Evolutionary conservation across 2,113 vertebrate genomes (phyloP).

Genomic region (Bujurquina vittata): DNA sequence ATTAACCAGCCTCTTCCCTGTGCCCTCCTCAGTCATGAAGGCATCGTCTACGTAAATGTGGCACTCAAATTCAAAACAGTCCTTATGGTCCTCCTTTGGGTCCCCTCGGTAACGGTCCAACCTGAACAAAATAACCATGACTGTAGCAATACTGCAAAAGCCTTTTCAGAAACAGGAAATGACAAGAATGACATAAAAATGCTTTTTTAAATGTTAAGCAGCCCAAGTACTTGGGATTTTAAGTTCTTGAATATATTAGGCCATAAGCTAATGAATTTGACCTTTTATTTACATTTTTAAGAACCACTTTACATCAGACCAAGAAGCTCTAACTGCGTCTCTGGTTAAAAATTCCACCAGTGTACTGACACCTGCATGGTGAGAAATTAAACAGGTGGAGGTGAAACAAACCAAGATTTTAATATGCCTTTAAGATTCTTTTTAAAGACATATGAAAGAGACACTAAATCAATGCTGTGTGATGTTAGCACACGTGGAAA

Average conservation of each 20-base stretch:
- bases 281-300: conserved; percentile 14
- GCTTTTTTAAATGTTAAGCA: background rate
- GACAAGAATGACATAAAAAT: background rate
- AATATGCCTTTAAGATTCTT: background rate
- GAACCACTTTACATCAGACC: background rate
- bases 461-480: background rate
- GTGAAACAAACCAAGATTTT: background rate
- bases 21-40: conserved; percentile 69
- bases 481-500: background rate
- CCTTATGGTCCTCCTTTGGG: conserved; percentile 78
- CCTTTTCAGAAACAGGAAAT: background rate
- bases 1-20: conserved; percentile 72
- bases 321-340: background rate
- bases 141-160: background rate
- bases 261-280: conserved; percentile 14
- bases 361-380: background rate
- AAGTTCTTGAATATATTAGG: background rate
- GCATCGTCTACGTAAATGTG: conserved; percentile 83
- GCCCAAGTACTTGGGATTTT: background rate
- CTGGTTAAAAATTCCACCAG: background rate
- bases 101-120: conserved; percentile 82
- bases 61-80: conserved; percentile 82
- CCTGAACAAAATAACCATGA: conserved; percentile 60
- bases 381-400: background rate
- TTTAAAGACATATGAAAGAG: background rate